Evolutionary conservation across 2,797 vertebrate genomes (phyloP).

Genomic region (Saguinus oedipus): DNA sequence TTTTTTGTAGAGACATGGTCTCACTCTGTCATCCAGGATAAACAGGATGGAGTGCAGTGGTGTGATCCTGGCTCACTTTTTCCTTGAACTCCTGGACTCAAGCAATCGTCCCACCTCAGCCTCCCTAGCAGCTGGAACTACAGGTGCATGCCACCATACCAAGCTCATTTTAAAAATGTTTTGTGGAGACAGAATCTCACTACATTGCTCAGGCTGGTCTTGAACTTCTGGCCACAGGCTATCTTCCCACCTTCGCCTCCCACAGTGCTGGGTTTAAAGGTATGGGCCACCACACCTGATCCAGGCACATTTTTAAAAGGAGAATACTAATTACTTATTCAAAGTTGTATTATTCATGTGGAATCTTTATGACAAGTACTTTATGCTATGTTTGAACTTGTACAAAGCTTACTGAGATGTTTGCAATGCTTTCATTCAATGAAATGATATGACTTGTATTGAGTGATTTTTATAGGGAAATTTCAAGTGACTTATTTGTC

Average conservation of each 20-base stretch:
- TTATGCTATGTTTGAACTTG: not conserved
- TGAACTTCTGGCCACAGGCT: not conserved
- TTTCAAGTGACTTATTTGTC: slow-evolving; percentile 12
- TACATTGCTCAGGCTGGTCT: no score
- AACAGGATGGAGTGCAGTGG: no score
- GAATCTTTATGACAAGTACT: not conserved
- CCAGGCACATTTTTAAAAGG: not conserved
- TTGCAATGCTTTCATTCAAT: not conserved
- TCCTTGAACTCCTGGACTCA: no score
- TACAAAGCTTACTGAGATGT: not conserved
- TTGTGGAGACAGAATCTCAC: no score
- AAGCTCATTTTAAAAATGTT: no score
- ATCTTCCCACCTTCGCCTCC: not conserved
- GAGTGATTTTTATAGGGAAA: not conserved
- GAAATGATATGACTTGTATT: not conserved
- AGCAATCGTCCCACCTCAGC: no score
- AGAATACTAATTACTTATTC: not conserved
- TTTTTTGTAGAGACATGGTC: no score
- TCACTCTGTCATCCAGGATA: no score
- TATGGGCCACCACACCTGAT: not conserved
- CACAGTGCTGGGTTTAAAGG: not conserved
- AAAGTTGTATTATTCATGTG: not conserved
- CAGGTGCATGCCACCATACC: no score
- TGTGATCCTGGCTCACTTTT: no score
- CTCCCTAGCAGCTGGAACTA: no score